phyloP scores from a whole-genome alignment of 1,140 invertebrate species.

The Carposina sasakii region DNA sequence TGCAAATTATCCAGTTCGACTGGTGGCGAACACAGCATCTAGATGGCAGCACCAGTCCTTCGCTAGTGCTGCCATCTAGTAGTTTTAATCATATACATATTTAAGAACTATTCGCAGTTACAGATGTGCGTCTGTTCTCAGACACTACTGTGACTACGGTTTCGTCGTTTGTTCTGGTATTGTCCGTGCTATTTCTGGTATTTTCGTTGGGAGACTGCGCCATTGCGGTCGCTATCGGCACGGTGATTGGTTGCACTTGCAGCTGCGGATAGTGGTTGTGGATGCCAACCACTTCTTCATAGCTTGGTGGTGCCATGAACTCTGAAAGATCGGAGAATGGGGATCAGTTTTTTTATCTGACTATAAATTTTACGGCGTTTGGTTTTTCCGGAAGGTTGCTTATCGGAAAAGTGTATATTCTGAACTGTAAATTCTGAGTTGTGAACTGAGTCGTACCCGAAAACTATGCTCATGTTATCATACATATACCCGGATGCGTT shows the following conservation, averaged over 20 bases:
- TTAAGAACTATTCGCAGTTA: conserved; percentile 3
- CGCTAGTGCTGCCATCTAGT: no score
- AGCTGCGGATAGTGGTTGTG: conserved; percentile 53
- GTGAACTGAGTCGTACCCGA: no score
- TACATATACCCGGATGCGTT: no score
- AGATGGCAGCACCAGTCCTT: no score
- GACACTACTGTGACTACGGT: conserved; percentile 14
- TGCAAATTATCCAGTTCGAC: no score
- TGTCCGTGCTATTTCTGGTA: conserved; percentile 7
- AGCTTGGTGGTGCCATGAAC: conserved; percentile 58
- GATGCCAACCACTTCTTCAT: conserved; percentile 58
- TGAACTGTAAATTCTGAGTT: no score
- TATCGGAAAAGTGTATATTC: no score
- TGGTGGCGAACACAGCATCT: no score
- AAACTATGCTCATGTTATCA: no score
- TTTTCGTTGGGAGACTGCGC: conserved; percentile 26
- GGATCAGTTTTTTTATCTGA: conserved; percentile 3
- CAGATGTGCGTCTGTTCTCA: conserved; percentile 15
- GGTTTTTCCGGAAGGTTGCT: no score
- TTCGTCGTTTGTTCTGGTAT: conserved; percentile 10
- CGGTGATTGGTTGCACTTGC: conserved; percentile 46
- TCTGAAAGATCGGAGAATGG: conserved; percentile 41
- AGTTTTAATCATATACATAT: no score
- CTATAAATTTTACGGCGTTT: not conserved
- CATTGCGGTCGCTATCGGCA: conserved; percentile 47